Conservation (phyloP, 2,888 invertebrate genomes). For the Tridacna gigas region DNA sequence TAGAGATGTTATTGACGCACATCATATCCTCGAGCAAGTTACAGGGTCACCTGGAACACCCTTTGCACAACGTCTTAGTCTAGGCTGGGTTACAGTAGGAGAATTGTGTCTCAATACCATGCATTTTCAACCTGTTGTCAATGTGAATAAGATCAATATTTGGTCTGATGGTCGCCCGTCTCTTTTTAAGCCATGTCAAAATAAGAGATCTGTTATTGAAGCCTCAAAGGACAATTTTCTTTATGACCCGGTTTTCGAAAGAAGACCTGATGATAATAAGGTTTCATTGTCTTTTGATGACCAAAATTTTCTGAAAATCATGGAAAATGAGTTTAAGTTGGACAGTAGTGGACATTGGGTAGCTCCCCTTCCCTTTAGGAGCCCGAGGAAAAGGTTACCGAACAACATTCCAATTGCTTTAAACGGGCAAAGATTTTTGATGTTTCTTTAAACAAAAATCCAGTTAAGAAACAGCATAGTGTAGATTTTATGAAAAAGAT, state of each 20-base stretch:
- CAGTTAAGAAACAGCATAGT: conserved; percentile 6
- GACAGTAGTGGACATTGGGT: not conserved
- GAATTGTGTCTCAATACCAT: no score
- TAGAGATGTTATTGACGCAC: no score
- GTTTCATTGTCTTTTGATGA: not conserved
- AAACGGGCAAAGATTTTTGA: not conserved
- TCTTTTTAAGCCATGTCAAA: not conserved
- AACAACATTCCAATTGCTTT: not conserved
- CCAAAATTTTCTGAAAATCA: not conserved
- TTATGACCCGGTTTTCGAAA: not conserved
- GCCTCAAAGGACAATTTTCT: not conserved
- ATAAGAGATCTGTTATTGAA: no score
- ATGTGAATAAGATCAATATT: no score
- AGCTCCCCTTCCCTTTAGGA: not conserved
- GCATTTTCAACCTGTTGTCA: no score
- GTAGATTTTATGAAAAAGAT: conserved; percentile 24
- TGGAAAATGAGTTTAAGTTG: not conserved
- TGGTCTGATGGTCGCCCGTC: not conserved
- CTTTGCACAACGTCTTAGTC: no score
- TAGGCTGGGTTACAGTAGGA: no score
- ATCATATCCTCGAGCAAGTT: no score
- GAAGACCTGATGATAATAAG: not conserved
- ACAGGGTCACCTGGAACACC: no score
- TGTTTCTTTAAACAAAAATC: not conserved
- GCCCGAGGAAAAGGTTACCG: not conserved